A percentile compares a stretch with the other conserved stretches of the same genome.
Evolutionary conservation across 2,113 vertebrate genomes (phyloP).

Genomic region (Balaeniceps rex): DNA sequence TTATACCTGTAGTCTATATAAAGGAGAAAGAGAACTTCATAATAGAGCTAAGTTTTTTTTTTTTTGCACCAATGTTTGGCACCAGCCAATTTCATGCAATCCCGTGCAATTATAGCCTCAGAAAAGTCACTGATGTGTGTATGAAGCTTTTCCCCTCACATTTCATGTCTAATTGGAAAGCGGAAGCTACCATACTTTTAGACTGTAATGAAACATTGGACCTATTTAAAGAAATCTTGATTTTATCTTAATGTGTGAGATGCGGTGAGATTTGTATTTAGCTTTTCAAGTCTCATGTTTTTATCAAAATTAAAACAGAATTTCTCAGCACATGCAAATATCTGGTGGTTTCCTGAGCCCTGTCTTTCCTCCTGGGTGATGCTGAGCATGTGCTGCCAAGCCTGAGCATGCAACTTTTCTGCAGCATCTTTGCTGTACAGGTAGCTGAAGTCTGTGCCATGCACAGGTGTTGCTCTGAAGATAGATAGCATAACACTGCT

Average conservation of each 20-base stretch:
- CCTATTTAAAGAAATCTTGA: background rate
- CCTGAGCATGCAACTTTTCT: accelerated
- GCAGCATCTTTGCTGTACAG: background rate
- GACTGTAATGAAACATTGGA: background rate
- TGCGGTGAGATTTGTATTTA: background rate
- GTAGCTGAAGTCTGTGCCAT: background rate
- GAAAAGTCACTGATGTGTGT: background rate
- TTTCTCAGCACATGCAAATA: background rate
- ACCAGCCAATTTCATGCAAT: background rate
- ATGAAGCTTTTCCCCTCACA: background rate
- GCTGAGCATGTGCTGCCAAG: background rate
- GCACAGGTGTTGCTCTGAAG: background rate
- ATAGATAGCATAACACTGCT: background rate
- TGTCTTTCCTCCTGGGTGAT: background rate
- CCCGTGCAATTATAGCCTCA: background rate
- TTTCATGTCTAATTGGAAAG: background rate
- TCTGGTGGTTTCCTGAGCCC: background rate
- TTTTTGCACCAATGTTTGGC: background rate
- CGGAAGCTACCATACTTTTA: background rate
- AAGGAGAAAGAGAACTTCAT: background rate
- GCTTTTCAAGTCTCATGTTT: background rate
- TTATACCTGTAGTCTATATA: background rate
- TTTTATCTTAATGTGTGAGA: background rate
- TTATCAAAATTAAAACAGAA: background rate
- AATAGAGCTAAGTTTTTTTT: background rate